Evolutionary conservation across 2,797 vertebrate species (phyloP).

Genomic region (Enteromius trimaculatus): DNA sequence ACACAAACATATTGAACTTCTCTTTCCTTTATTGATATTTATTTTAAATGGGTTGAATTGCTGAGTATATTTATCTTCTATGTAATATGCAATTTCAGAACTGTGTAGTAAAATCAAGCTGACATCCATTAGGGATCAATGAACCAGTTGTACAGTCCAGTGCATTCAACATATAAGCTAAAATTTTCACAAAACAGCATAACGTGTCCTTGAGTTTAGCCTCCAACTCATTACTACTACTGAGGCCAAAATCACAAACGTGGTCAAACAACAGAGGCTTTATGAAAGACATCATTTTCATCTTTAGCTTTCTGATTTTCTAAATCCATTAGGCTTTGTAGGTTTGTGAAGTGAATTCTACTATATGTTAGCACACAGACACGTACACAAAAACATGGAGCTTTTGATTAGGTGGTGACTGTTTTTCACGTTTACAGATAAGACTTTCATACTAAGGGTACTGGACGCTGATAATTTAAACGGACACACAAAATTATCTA

Average conservation of each 20-base stretch:
- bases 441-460: background rate
- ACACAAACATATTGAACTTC: background rate
- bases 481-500: background rate
- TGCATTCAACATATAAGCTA: background rate
- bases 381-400: background rate
- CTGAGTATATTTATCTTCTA: background rate
- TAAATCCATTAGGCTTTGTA: background rate
- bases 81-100: background rate
- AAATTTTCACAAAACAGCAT: background rate
- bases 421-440: slow-evolving; percentile 13
- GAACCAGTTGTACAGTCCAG: background rate
- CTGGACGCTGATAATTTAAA: background rate
- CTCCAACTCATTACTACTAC: slow-evolving; percentile 1
- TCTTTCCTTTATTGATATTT: background rate
- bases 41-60: background rate
- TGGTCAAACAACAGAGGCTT: background rate
- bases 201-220: background rate
- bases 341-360: background rate
- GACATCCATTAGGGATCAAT: background rate
- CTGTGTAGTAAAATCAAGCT: background rate
- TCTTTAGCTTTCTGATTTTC: background rate
- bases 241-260: background rate
- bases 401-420: background rate
- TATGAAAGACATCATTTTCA: background rate
- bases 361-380: background rate